Conservation (phyloP, 2,888 invertebrate genomes). For the Blomia tropicalis region DNA sequence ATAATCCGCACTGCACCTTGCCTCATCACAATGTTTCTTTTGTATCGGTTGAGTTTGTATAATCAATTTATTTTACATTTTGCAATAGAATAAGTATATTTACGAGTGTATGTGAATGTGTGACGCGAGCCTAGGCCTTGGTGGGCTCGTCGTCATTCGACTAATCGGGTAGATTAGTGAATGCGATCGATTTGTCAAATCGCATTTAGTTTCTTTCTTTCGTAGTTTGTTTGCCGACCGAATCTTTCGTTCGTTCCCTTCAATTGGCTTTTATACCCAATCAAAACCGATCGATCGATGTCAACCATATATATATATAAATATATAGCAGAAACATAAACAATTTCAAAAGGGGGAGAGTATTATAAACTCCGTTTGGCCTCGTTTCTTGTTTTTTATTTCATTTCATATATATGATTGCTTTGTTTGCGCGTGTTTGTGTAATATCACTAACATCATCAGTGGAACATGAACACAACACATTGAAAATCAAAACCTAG, state of each 20-base stretch:
- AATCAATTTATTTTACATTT: neutral
- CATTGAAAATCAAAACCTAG: too few relatives aligned
- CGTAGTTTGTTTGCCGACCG: too few relatives aligned
- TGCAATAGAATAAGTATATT: too few relatives aligned
- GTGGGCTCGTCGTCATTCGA: neutral
- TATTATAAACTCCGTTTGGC: neutral
- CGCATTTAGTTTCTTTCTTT: neutral
- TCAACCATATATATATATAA: neutral
- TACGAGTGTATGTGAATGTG: too few relatives aligned
- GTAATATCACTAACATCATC: too few relatives aligned
- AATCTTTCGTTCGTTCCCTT: neutral
- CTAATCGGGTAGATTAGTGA: constrained; percentile 9
- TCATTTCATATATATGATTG: too few relatives aligned
- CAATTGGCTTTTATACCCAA: neutral
- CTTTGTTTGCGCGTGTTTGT: too few relatives aligned
- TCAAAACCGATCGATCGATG: neutral
- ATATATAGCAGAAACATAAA: neutral
- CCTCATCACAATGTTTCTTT: neutral
- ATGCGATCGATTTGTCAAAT: constrained; percentile 6
- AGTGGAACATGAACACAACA: too few relatives aligned
- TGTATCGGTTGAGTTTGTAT: neutral
- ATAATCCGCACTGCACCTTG: neutral
- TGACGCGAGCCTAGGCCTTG: too few relatives aligned
- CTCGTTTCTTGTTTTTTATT: neutral
- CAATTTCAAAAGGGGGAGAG: neutral